phyloP scores from a whole-genome alignment of 2,113 vertebrate genomes.

The Hydrolagus affinis region DNA sequence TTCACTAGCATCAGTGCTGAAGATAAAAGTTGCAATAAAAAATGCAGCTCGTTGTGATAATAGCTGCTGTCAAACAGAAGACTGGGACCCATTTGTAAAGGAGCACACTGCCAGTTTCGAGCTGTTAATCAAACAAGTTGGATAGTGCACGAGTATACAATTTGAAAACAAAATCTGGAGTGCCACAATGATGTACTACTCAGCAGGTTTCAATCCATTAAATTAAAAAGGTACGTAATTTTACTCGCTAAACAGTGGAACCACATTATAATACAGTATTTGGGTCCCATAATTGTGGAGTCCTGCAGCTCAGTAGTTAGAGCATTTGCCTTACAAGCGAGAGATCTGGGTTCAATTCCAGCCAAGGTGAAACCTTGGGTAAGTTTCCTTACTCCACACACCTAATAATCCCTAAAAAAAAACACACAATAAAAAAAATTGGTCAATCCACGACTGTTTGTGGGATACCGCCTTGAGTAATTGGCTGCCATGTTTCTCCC shows the following conservation, averaged over 20 bases:
- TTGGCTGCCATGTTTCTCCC: no score
- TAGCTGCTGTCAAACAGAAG: not conserved
- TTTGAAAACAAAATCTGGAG: not conserved
- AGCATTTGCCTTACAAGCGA: no score
- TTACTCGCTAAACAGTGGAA: not conserved
- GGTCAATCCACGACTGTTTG: no score
- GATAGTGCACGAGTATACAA: not conserved
- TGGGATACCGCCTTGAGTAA: no score
- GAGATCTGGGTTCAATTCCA: no score
- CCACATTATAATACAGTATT: no score
- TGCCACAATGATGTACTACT: not conserved
- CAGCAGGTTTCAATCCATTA: not conserved
- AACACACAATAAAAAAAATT: no score
- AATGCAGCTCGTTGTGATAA: not conserved
- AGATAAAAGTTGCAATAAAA: not conserved
- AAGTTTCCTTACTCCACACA: no score
- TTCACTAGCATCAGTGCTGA: not conserved
- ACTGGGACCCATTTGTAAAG: not conserved
- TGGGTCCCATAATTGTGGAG: no score
- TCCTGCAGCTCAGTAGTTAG: no score
- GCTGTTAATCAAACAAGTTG: conserved; percentile 4
- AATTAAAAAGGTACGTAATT: not conserved
- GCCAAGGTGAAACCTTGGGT: no score
- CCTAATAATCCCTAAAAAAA: no score
- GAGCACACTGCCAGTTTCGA: not conserved